phyloP scores from a whole-genome alignment of 2,113 vertebrate genomes.

The Notarius lentiginosus region DNA sequence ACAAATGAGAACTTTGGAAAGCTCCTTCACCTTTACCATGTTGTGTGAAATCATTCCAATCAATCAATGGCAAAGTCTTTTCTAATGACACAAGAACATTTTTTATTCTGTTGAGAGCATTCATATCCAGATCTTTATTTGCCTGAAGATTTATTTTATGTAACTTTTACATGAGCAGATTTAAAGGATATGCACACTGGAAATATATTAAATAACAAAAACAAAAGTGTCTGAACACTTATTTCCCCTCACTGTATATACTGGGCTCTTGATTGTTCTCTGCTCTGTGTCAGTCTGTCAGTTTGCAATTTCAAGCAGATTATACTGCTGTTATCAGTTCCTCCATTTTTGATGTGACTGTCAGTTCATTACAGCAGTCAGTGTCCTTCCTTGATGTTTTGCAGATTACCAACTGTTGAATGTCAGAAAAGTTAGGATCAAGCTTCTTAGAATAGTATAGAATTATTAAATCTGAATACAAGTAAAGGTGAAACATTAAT shows the following conservation, averaged over 20 bases:
- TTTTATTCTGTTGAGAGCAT: too few relatives aligned
- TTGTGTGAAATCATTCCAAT: background rate
- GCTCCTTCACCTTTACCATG: background rate
- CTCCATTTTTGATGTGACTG: background rate
- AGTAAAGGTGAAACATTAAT: background rate
- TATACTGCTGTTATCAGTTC: slow-evolving; percentile 2
- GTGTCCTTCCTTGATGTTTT: background rate
- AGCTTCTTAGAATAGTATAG: background rate
- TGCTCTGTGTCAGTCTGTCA: slow-evolving; percentile 1
- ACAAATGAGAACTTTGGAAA: background rate
- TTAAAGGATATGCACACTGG: background rate
- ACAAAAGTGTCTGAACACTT: background rate
- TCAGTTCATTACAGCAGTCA: background rate
- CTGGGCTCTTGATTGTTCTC: background rate
- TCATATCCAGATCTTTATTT: background rate
- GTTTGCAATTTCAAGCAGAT: background rate
- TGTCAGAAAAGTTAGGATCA: background rate
- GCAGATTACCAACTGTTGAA: background rate
- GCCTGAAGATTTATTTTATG: background rate
- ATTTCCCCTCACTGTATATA: too few relatives aligned
- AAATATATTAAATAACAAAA: background rate
- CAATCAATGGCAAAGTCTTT: background rate
- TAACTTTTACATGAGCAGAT: background rate
- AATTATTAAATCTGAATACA: background rate
- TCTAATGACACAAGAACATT: background rate